Base-by-base conservation (phyloP, 2,888 invertebrate species). In the Rhorus exstirpatorius region DNA sequence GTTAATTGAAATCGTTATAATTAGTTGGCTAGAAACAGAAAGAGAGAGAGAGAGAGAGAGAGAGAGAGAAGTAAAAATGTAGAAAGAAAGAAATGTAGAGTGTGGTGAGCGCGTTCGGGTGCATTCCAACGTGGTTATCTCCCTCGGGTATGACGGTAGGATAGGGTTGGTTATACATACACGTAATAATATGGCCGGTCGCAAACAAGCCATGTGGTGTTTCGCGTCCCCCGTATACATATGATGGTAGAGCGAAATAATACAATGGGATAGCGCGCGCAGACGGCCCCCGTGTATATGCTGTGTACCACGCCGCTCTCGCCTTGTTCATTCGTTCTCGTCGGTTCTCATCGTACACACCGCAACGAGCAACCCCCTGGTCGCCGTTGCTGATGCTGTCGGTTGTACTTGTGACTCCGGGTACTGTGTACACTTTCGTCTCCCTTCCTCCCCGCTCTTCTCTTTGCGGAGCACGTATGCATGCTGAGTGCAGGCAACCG, bases 171-270 rank as follows among this genome's bases (percentile, higher is more conserved):
- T 67, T 76, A 55, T 84, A 55, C 77, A 77, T 82, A 78, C 71
- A 85, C 80, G 81, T 84, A 87, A 86, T 87, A 87, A 87, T 85
- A 88, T 88, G 87, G 88, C 88, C 87, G 86, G 87, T 89, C 86
- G 88, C 88, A 87, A 88, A 88, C 88, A 87, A 89, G 87, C 88
- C 79, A 87, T 88, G 86, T 86, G 87, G 87, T 87, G 87, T 87
- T 89, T 88, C 87, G 51, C 79, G 74, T 70, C 19, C 76, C 53
- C 44, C n/a, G n/a, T n/a, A 31, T 51, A 67, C 58, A 68, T 77
- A 80, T 58, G 77, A 75, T 49, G 75, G 78, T 63, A 82, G 84
- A 87, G 86, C 85, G 83, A 87, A 89, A 88, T 87, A 89, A 89
- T 85, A 89, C 88, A 89, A 89, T 88, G 87, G 84, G 76, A 74